Evolutionary conservation across 2,888 invertebrate genomes (phyloP), one percentile per base, ranked within the genome.

Genomic region (Eupelmus urozonus): DNA sequence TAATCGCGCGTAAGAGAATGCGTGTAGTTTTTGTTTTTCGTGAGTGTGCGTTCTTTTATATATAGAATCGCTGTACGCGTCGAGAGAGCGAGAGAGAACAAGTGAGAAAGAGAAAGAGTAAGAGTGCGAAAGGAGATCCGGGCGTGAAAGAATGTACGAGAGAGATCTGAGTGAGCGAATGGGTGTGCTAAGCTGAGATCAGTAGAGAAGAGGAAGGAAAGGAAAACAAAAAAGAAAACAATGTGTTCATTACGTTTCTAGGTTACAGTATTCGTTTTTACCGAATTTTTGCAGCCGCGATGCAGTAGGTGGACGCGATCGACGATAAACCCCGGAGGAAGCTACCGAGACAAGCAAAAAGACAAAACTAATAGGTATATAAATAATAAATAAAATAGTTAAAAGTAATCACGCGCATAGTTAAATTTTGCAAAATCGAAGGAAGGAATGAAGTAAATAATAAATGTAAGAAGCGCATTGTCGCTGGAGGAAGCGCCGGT

Each of bases 201-300:
- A 34, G 74, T 67, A 62, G 49, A 67, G 51, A 79, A 51, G 63
- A 34, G 57, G 59, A 78, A 57, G 80, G 34, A 20, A 62, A 62
- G 23, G 20, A 76, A 76, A 78, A 79, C 65, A 55, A 82, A 80
- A 82, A 78, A 80, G 82, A 81, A 85, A 84, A 85, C 81, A 84
- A 86, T 87, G 87, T 88, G 88, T 88, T 88, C 88, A 88, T 86
- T 87, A 87, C 82, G 85, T 84, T 85, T 85, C 83, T 87, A 87
- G 85, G 83, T 84, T 86, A 86, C 87, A 88, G 88, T 88, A 88
- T 88, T 88, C 84, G 84, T 85, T 85, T 86, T 80, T 81, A 85
- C 67, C 59, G 73, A 82, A 82, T 81, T 81, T 80, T 80, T 80
- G 20, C n/a, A n/a, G n/a, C n/a, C 80, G 78, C 81, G 78, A 59